Percentiles rank a stretch among this genome's conserved stretches.
phyloP scores from a whole-genome alignment of 1,140 invertebrate genomes.

The Hylyphantes graminicola region DNA sequence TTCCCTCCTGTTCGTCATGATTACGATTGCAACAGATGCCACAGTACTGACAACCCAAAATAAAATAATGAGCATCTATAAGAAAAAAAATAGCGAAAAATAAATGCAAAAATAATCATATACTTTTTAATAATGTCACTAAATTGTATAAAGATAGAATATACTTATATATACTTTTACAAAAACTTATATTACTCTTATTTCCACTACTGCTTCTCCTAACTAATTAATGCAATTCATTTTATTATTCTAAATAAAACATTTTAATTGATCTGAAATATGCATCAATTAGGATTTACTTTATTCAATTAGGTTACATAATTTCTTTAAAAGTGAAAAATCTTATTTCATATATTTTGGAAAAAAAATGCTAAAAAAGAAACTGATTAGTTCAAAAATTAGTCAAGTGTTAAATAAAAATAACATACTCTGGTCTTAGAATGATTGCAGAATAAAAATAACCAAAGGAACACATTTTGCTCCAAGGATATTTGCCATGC shows the following conservation, averaged over 20 bases:
- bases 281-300: neutral
- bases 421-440: conserved; percentile 14
- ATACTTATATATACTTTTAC: neutral
- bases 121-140: neutral
- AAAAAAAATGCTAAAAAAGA: neutral
- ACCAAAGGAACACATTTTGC: conserved; percentile 20
- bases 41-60: conserved; percentile 50
- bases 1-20: conserved; percentile 57
- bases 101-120: neutral
- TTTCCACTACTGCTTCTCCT: neutral
- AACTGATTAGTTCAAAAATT: neutral
- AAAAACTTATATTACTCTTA: neutral
- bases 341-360: too few relatives aligned
- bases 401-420: neutral
- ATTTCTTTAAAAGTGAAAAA: too few relatives aligned
- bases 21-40: conserved; percentile 14
- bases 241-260: neutral
- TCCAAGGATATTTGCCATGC: conserved; percentile 1
- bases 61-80: conserved; percentile 50
- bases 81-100: neutral
- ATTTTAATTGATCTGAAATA: neutral
- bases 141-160: too few relatives aligned
- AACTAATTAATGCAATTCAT: neutral
- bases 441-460: conserved; percentile 6
- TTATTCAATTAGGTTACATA: too few relatives aligned